phyloP scores from a whole-genome alignment of 2,113 vertebrate genomes.

The Nothocercus julius region DNA sequence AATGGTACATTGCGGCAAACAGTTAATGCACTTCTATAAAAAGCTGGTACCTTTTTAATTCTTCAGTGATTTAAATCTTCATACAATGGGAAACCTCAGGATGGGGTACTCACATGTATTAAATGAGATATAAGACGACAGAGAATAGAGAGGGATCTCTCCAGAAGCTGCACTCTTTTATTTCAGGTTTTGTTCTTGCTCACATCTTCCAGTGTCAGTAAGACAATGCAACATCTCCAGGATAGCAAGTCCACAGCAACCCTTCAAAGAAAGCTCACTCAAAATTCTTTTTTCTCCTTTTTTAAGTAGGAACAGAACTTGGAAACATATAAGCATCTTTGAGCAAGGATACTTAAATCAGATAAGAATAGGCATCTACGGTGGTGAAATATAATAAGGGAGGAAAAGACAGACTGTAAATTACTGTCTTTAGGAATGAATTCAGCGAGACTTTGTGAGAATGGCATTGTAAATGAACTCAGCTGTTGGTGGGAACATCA shows the following conservation, averaged over 20 bases:
- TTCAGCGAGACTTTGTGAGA: background rate
- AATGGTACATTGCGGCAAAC: background rate
- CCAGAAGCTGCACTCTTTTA: background rate
- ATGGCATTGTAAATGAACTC: background rate
- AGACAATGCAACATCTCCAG: background rate
- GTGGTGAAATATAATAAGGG: background rate
- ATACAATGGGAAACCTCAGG: background rate
- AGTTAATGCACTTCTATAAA: background rate
- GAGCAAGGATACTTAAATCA: background rate
- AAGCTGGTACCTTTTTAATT: background rate
- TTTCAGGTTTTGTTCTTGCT: background rate
- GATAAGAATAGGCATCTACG: background rate
- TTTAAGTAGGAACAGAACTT: background rate
- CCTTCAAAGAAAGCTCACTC: background rate
- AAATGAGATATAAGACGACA: background rate
- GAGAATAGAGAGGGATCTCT: background rate
- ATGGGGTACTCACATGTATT: background rate
- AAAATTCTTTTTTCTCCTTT: background rate
- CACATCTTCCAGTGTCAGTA: background rate
- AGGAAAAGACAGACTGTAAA: conserved; percentile 10
- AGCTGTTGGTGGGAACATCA: background rate
- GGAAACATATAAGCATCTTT: conserved; percentile 33
- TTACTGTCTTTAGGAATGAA: background rate
- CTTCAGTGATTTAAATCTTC: background rate
- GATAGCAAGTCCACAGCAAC: background rate